Evolutionary conservation across 1,140 invertebrate species (phyloP).

Genomic region (Frieseomelitta varia): DNA sequence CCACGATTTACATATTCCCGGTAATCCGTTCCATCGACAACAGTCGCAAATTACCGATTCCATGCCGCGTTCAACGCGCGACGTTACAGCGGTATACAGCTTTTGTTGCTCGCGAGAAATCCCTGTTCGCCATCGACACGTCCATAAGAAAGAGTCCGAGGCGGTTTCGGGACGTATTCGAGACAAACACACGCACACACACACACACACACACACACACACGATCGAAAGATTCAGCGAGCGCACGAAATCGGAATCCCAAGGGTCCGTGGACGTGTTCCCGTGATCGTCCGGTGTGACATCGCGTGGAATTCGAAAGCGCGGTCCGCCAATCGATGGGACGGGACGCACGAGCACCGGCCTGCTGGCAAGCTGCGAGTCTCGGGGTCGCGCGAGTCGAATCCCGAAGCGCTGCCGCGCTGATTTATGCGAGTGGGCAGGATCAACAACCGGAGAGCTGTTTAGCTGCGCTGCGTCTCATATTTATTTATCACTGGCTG

Average conservation of each 20-base stretch:
- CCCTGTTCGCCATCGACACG: not conserved
- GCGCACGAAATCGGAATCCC: conserved; percentile 43
- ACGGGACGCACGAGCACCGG: not conserved
- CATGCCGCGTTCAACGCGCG: not conserved
- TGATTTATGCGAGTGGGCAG: conserved; percentile 71
- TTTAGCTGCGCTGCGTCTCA: conserved; percentile 72
- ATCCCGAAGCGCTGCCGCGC: conserved; percentile 48
- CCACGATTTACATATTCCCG: not conserved
- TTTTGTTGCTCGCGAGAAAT: not conserved
- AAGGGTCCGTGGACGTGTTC: conserved; percentile 19
- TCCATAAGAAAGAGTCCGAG: not conserved
- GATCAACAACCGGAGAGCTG: conserved; percentile 76
- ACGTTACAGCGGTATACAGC: not conserved
- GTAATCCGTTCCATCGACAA: not conserved
- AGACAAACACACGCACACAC: not conserved
- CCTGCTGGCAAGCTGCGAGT: not conserved
- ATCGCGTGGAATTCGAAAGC: conserved; percentile 46
- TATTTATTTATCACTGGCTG: conserved; percentile 76
- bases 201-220: not conserved
- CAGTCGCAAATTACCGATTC: not conserved
- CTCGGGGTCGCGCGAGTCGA: conserved; percentile 41
- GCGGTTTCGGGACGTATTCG: not conserved
- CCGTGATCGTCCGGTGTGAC: not conserved
- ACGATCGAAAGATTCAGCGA: not conserved
- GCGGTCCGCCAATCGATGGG: conserved; percentile 11